Conservation (phyloP, 1,140 invertebrate species). For the Diabrotica virgifera region DNA sequence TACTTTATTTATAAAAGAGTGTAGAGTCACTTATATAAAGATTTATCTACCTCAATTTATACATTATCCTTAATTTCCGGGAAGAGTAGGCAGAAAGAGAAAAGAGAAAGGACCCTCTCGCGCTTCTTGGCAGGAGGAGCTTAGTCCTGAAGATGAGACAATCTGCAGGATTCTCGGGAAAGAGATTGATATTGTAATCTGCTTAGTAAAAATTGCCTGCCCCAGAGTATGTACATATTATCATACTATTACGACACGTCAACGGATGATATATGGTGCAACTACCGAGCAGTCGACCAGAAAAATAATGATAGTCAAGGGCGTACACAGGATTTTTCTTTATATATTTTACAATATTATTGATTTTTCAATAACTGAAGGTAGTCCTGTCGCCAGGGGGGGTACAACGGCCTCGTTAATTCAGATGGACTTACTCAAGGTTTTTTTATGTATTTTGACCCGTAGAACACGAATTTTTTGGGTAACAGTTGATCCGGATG, state of each 20-base stretch:
- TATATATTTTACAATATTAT: no score
- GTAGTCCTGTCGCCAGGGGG: no score
- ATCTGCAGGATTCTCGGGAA: constrained; percentile 37
- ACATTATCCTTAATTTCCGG: constrained; percentile 41
- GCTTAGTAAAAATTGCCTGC: constrained; percentile 47
- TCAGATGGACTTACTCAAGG: no score
- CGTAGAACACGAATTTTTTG: no score
- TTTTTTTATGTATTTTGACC: no score
- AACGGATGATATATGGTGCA: constrained; percentile 45
- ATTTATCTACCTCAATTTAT: constrained; percentile 12
- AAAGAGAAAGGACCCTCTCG: constrained; percentile 20
- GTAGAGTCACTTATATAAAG: no score
- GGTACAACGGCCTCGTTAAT: no score
- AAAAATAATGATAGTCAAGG: constrained; percentile 32
- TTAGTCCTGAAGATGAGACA: constrained; percentile 29
- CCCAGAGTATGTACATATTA: constrained; percentile 47
- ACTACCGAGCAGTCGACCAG: constrained; percentile 43
- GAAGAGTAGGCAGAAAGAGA: constrained; percentile 34
- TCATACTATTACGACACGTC: constrained; percentile 49
- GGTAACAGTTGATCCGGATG: no score
- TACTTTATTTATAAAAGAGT: no score
- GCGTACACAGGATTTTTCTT: background rate
- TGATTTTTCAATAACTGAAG: no score
- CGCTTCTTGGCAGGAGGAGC: constrained; percentile 6
- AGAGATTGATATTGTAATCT: constrained; percentile 49